These are phyloP conservation scores for Chironomus tepperi DNA, from an alignment of 1,140 invertebrate genomes.

Conservation along the genomic window DNA sequence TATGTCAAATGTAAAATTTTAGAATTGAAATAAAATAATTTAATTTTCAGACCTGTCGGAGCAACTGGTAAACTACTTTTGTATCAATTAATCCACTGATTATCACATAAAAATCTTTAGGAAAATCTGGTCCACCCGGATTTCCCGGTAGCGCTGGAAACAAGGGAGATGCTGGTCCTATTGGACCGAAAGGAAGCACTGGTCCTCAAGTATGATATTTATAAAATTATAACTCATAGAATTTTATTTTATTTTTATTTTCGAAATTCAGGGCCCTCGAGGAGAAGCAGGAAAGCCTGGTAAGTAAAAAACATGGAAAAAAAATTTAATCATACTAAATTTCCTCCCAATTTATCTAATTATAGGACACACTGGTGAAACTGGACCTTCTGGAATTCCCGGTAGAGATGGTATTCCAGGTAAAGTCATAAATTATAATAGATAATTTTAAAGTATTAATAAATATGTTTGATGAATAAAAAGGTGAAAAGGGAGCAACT, in stretches of 20 bases:
- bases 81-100: no score
- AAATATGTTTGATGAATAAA: no score
- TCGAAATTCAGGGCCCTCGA: constrained; percentile 68
- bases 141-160: constrained; percentile 64
- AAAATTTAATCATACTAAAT: background rate
- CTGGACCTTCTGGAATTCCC: constrained; percentile 57
- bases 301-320: background rate
- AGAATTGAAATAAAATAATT: constrained; percentile 25
- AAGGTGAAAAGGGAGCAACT: constrained; percentile 62
- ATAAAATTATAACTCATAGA: background rate
- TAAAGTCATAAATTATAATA: no score
- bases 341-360: background rate
- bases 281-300: constrained; percentile 67
- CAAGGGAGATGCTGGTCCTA: constrained; percentile 69
- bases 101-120: no score
- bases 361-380: constrained; percentile 54
- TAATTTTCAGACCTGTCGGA: background rate
- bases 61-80: background rate
- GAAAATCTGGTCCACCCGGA: constrained; percentile 71
- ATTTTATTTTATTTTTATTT: no score
- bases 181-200: constrained; percentile 65
- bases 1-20: constrained; percentile 44
- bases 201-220: background rate
- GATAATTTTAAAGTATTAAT: no score
- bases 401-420: constrained; percentile 66